Percentiles rank a stretch among this genome's conserved stretches.
Evolutionary conservation across 2,113 vertebrate genomes (phyloP).

Genomic region (Tachysurus fulvidraco): DNA sequence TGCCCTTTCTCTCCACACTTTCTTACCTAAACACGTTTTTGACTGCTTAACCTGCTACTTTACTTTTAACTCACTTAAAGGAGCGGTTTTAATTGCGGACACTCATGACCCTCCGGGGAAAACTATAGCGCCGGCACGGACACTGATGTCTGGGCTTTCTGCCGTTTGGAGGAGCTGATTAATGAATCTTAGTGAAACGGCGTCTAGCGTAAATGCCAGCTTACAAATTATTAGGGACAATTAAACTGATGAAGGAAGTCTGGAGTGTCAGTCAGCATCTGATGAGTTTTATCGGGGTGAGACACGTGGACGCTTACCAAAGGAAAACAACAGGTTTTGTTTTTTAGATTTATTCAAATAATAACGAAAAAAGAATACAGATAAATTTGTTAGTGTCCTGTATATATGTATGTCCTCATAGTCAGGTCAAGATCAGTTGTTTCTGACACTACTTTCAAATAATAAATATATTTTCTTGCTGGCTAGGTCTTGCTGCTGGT

Average conservation of each 20-base stretch:
- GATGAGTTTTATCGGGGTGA: neutral
- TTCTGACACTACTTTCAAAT: too few species aligned
- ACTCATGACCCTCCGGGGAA: neutral
- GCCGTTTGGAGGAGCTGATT: conserved; percentile 23
- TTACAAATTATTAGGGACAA: conserved; percentile 41
- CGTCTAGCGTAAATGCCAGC: conserved; percentile 38
- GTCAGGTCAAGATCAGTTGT: neutral
- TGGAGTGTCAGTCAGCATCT: neutral
- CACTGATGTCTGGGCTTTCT: conserved; percentile 29
- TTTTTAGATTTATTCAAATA: neutral
- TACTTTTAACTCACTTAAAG: conserved; percentile 15
- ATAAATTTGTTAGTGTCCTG: too few species aligned
- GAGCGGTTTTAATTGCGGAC: conserved; percentile 30
- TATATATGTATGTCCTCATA: neutral
- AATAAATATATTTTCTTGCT: too few species aligned
- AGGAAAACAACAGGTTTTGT: neutral
- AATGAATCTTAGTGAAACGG: conserved; percentile 30
- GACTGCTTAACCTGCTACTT: neutral
- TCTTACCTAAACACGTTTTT: neutral
- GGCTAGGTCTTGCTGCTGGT: too few species aligned
- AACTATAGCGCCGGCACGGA: neutral
- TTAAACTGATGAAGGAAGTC: conserved; percentile 42
- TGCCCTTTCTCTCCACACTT: neutral
- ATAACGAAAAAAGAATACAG: too few species aligned
- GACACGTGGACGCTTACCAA: neutral